These are phyloP conservation scores for Pteronotus mesoamericanus DNA, from an alignment of 2,797 vertebrate genomes.

Conservation along the genomic window DNA sequence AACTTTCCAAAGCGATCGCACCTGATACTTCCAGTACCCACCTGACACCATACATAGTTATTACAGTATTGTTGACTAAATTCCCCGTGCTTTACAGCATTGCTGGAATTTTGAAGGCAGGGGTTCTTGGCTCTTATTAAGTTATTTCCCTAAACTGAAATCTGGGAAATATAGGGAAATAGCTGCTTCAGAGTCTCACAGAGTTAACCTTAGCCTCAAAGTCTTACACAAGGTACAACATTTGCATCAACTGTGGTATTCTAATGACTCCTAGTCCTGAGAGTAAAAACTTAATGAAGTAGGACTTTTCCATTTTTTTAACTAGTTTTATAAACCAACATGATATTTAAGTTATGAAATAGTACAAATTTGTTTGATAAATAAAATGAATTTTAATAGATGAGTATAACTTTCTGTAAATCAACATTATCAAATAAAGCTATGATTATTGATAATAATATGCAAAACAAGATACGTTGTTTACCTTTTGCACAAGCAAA, in stretches of 20 bases:
- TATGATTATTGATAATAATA: background rate
- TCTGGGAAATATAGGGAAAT: background rate
- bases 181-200: background rate
- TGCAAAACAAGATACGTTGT: background rate
- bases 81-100: background rate
- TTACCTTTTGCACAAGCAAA: background rate
- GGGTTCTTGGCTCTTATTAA: background rate
- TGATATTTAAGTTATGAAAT: background rate
- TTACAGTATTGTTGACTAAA: background rate
- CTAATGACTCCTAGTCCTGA: background rate
- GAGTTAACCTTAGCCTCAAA: background rate
- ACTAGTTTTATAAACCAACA: background rate
- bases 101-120: background rate
- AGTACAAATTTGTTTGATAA: background rate
- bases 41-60: background rate
- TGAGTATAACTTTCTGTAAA: background rate
- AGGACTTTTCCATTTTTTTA: background rate
- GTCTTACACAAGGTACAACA: background rate
- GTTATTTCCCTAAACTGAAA: background rate
- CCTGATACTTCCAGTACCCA: background rate
- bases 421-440: background rate
- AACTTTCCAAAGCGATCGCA: background rate
- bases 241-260: background rate
- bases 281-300: background rate
- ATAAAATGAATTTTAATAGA: slow-evolving; percentile 1